Conservation (phyloP, 2,888 invertebrate genomes). For the Dendrolimus pini region DNA sequence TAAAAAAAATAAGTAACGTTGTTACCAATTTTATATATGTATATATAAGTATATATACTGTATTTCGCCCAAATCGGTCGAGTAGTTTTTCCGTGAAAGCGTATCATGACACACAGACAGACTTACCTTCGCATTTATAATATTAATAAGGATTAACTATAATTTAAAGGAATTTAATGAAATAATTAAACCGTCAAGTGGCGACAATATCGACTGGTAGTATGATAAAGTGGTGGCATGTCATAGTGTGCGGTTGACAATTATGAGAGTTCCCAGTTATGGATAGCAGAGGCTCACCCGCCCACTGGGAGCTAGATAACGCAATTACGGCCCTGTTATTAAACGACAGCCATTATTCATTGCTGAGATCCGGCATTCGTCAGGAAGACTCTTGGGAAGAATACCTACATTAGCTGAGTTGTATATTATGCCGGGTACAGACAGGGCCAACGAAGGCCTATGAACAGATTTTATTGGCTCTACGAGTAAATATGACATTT, state of each 20-base stretch:
- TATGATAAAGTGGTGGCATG: conserved; percentile 9
- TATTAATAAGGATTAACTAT: too few species aligned
- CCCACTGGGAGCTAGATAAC: conserved; percentile 59
- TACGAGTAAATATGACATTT: too few species aligned
- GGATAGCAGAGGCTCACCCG: conserved; percentile 50
- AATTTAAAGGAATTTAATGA: neutral
- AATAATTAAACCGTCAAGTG: conserved; percentile 1
- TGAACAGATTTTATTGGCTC: too few species aligned
- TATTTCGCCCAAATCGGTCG: too few species aligned
- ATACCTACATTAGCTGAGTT: conserved; percentile 27
- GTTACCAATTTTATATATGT: too few species aligned
- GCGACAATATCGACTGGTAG: conserved; percentile 17
- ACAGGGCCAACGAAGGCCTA: too few species aligned
- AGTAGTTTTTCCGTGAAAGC: too few species aligned
- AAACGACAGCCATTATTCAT: conserved; percentile 66
- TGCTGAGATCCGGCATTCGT: conserved; percentile 49
- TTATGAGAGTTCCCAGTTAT: conserved; percentile 61
- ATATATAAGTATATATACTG: too few species aligned
- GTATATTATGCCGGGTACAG: conserved; percentile 6
- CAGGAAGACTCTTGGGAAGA: conserved; percentile 21
- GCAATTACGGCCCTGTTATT: conserved; percentile 65
- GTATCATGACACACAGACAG: too few species aligned
- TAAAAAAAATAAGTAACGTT: too few species aligned
- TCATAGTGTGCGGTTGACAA: conserved; percentile 46
- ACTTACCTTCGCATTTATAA: too few species aligned